phyloP scores from a whole-genome alignment of 2,888 invertebrate species.

The Cenopis cana region DNA sequence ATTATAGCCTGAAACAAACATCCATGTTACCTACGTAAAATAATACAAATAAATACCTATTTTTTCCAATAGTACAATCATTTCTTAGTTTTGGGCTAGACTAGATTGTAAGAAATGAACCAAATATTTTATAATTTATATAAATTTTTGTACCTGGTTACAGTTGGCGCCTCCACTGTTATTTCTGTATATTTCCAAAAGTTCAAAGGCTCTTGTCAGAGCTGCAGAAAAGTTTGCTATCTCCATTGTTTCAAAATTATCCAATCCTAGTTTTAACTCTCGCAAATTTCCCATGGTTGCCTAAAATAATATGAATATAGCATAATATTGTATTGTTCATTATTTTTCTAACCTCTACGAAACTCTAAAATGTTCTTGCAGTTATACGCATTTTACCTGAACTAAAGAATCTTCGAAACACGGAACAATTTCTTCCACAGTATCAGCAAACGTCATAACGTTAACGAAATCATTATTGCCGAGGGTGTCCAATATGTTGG shows the following conservation, averaged over 20 bases:
- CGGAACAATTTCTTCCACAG: slow-evolving; percentile 91
- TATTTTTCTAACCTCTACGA: background rate
- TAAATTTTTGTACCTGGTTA: slow-evolving; percentile 71
- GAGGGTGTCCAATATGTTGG: slow-evolving; percentile 96
- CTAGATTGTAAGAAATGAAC: too few relatives aligned
- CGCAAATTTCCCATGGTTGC: slow-evolving; percentile 94
- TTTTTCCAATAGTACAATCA: too few relatives aligned
- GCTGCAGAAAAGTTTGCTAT: slow-evolving; percentile 98
- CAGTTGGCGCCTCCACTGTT: slow-evolving; percentile 88
- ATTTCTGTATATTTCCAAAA: slow-evolving; percentile 88
- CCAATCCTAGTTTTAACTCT: slow-evolving; percentile 92
- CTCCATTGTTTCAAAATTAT: slow-evolving; percentile 91
- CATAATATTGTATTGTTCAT: background rate
- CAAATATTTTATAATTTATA: too few relatives aligned
- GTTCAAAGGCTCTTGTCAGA: slow-evolving; percentile 94
- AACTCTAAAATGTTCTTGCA: background rate
- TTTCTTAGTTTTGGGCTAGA: too few relatives aligned
- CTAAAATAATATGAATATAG: slow-evolving; percentile 72
- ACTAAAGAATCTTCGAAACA: slow-evolving; percentile 96
- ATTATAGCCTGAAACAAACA: slow-evolving; percentile 93
- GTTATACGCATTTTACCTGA: slow-evolving; percentile 87
- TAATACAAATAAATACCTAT: too few relatives aligned
- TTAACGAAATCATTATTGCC: slow-evolving; percentile 99
- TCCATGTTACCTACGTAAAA: background rate
- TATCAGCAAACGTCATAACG: slow-evolving; percentile 95